A percentile compares a stretch with the other conserved stretches of the same genome.
phyloP scores from a whole-genome alignment of 2,113 vertebrate genomes.

The Pipa parva region DNA sequence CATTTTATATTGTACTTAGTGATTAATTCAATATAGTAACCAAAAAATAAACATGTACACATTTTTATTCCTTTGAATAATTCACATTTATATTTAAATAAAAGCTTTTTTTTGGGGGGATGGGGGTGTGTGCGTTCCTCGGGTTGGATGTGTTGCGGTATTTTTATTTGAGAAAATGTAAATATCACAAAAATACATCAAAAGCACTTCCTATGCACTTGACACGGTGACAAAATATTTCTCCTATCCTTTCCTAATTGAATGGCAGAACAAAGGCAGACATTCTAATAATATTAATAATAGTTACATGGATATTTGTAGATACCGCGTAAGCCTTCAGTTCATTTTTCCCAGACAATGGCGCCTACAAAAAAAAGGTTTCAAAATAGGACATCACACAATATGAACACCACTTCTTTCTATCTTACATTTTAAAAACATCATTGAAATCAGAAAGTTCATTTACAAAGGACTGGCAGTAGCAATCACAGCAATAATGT shows the following conservation, averaged over 20 bases:
- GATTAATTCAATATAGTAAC: no score
- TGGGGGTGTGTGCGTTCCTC: no score
- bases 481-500: conserved; percentile 99
- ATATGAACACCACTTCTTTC: conserved; percentile 97
- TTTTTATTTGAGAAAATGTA: conserved; percentile 69
- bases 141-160: neutral
- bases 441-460: conserved; percentile 98
- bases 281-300: conserved; percentile 89
- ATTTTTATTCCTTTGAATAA: no score
- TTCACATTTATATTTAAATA: no score
- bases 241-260: conserved; percentile 86
- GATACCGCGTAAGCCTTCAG: conserved; percentile 84
- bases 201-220: conserved; percentile 81
- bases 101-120: no score
- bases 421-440: conserved; percentile 87
- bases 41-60: no score
- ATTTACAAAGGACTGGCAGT: conserved; percentile 99
- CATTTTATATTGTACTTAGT: no score
- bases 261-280: conserved; percentile 73
- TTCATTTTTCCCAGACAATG: conserved; percentile 83
- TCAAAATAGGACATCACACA: conserved; percentile 90
- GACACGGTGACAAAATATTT: conserved; percentile 98
- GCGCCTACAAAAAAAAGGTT: conserved; percentile 76
- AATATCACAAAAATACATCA: conserved; percentile 74
- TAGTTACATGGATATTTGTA: conserved; percentile 86